Base-by-base conservation (phyloP, 2,888 invertebrate genomes). In the Cantharis nigra region DNA sequence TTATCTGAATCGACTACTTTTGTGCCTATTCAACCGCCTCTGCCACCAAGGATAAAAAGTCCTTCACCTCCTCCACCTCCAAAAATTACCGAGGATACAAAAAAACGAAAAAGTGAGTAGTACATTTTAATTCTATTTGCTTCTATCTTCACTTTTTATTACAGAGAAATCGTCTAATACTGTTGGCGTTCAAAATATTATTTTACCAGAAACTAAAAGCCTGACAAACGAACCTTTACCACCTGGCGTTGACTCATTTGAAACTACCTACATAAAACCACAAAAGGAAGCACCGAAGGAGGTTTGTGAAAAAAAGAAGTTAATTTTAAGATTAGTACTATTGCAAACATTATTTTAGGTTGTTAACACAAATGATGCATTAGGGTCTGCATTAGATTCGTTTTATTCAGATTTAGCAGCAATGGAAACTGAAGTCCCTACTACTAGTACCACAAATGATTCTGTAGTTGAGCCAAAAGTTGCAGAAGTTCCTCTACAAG, bases 391-490 rank as follows among this genome's bases (percentile, higher is more conserved):
- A 13, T 85, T 92, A 72, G 90, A 91, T 85, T 91, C 91, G 3
- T 92, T 92, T 85, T 92, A 92, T 85, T 91, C 89, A 5, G 92
- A 92, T 81, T 89, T 92, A 33, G 92, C 92, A 3, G 89, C 90
- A 0, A 87, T 92, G 70, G 91, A 91, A 80, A 86, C 88, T 28
- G 33, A 74, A 18, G 23, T 76, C 81, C 16, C 80, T 13, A 14
- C 83, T 4, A 74, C 80, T 23, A 71, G 78, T n/a, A 67, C 72
- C 33, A 69, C 65, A 23, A 20, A 13, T 67, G 23, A 20, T n/a
- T 5, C 26, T 26, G 11, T 26, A 23, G 9, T 67, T 23, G 65
- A 67, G 13, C 20, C 20, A n/a, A 67, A 20, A 67, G 65, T 72
- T 18, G 74, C 77, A 74, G 74, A 30, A 74, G 49, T 30, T 23